These are phyloP conservation scores for Saguinus oedipus DNA, from an alignment of 2,797 vertebrate species.

Conservation along the genomic window DNA sequence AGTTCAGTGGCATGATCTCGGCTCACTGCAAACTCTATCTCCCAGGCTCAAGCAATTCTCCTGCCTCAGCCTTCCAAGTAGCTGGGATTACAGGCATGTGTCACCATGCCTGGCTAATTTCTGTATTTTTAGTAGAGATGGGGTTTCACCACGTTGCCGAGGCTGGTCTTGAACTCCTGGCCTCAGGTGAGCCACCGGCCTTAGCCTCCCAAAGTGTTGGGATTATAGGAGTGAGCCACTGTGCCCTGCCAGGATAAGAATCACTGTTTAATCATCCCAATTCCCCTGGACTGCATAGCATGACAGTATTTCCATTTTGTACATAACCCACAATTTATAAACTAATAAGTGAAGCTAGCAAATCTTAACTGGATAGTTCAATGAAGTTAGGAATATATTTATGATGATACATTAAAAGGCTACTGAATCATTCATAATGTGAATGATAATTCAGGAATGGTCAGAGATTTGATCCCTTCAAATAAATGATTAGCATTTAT, in stretches of 20 bases:
- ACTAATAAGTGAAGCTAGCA: neutral
- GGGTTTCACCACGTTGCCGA: no score
- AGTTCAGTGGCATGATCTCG: neutral
- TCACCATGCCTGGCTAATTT: no score
- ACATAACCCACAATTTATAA: neutral
- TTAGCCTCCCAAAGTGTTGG: no score
- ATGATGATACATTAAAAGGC: neutral
- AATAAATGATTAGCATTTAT: neutral
- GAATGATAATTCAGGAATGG: neutral
- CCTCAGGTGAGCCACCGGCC: no score
- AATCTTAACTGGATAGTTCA: neutral
- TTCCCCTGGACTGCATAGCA: neutral
- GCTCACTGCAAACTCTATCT: neutral
- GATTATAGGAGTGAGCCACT: no score
- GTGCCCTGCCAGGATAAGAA: neutral
- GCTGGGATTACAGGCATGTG: no score
- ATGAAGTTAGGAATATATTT: neutral
- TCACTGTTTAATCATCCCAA: neutral
- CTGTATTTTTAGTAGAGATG: no score
- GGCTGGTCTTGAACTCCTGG: no score
- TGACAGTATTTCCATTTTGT: neutral
- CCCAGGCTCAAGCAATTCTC: neutral
- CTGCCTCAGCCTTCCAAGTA: neutral
- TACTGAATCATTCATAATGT: neutral
- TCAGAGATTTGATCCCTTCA: neutral